Base-by-base conservation (phyloP, 2,888 invertebrate genomes). In the Protula sp. region DNA sequence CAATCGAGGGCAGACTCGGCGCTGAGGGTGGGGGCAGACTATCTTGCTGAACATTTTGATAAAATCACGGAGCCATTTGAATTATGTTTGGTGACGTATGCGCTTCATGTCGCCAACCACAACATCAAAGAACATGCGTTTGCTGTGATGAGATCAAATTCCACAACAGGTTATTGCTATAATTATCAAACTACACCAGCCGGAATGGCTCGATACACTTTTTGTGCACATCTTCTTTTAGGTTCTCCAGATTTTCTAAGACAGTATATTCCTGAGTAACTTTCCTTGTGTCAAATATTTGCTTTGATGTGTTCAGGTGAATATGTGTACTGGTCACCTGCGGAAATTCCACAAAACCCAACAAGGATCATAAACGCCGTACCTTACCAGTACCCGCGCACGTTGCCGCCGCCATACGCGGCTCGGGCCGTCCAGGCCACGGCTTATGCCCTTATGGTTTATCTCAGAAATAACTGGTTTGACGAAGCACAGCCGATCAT, bases 41-140 rank as follows among this genome's bases (percentile, higher is more conserved):
- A 72, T 58, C 61, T 77, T 50, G 66, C 66, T 3, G 52, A 57
- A 1, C 58, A 69, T 45, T 85, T 94, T 81, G 87, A 88, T 67
- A 84, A 31, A 26, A 55, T 72, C 29, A 88, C 88, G 3, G 86
- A 87, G 68, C 88, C 93, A 0, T 91, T 89, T 78, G 89, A 92
- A 75, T 86, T 92, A 93, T 3, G 61, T 31, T 87, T 94, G 31
- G 90, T 90, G 0, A 89, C 94, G 0, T 91, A 93, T 80, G 93
- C 94, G 2, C 84, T 95, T 58, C 87, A 90, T 76, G 82, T 88
- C 70, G 87, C 88, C 47, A 47, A 52, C 14, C 58, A 60, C 52
- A 9, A 14, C 2, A 9, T 22, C 19, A 51, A 55, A 53, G 31
- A 29, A 3, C 30, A 31, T 3, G 64, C 64, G 2, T 66, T 55